phyloP scores from a whole-genome alignment of 2,797 vertebrate species.

The Oryzias sinensis region DNA sequence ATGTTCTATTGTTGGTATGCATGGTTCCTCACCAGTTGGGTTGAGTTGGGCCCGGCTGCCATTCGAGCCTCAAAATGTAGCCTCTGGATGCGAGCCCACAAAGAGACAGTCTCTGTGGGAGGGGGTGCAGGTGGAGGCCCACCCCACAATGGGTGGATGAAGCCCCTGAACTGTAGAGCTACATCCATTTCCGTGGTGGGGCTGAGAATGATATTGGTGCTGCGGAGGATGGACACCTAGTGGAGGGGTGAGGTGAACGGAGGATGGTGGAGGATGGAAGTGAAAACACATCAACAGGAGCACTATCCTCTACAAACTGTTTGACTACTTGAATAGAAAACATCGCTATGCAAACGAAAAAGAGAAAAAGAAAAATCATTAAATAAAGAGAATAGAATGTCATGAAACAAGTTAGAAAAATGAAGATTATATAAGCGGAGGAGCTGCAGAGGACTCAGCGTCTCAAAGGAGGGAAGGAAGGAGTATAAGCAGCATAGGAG shows the following conservation, averaged over 20 bases:
- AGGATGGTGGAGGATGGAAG: constrained; percentile 48
- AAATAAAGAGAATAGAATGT: neutral
- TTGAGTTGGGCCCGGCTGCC: constrained; percentile 81
- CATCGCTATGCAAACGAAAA: constrained; percentile 40
- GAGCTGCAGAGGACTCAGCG: constrained; percentile 17
- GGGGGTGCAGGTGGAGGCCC: constrained; percentile 75
- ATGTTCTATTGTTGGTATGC: neutral
- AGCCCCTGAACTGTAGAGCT: constrained; percentile 89
- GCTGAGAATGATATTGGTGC: constrained; percentile 86
- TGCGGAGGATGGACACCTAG: constrained; percentile 89
- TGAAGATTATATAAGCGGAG: constrained; percentile 11
- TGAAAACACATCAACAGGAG: constrained; percentile 64
- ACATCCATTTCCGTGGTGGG: constrained; percentile 90
- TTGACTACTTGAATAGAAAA: constrained; percentile 35
- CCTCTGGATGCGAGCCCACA: constrained; percentile 91
- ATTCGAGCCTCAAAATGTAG: constrained; percentile 86
- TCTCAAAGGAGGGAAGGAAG: constrained; percentile 58
- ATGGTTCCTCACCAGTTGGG: constrained; percentile 79
- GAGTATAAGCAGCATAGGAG: constrained; percentile 45
- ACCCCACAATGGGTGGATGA: constrained; percentile 87
- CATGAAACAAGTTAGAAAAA: neutral
- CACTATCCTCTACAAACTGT: constrained; percentile 58
- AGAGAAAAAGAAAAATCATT: constrained; percentile 12
- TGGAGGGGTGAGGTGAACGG: constrained; percentile 37
- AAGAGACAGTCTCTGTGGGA: constrained; percentile 79